These are phyloP conservation scores for Cyclina sinensis DNA, from an alignment of 1,140 invertebrate genomes.

Conservation along the genomic window DNA sequence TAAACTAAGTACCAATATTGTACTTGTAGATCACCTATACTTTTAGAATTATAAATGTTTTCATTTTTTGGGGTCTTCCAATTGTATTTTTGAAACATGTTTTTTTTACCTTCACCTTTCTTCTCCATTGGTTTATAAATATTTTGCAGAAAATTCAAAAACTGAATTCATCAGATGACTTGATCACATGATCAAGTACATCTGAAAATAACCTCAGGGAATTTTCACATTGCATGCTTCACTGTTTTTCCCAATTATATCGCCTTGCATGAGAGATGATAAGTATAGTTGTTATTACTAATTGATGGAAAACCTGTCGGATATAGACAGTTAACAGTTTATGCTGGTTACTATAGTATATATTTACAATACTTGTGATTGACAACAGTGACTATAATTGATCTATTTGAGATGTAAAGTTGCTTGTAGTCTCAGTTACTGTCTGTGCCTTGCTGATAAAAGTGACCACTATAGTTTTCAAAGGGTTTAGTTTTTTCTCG, in stretches of 20 bases:
- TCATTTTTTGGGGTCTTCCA: too few species aligned
- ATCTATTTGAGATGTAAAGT: background rate
- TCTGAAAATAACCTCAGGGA: constrained; percentile 12
- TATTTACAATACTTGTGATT: constrained; percentile 14
- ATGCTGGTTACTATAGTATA: constrained; percentile 27
- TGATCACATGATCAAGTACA: constrained; percentile 15
- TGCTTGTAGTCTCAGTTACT: background rate
- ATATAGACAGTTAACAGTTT: constrained; percentile 26
- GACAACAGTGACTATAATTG: background rate
- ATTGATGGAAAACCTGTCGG: constrained; percentile 9
- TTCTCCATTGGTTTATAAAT: too few species aligned
- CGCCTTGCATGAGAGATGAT: background rate
- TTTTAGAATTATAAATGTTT: too few species aligned
- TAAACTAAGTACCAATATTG: too few species aligned
- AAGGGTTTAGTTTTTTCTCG: background rate
- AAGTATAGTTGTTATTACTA: constrained; percentile 25
- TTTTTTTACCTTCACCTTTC: too few species aligned
- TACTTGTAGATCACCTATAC: too few species aligned
- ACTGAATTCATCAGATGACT: constrained; percentile 4
- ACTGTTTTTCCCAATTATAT: constrained; percentile 11
- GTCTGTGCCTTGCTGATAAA: background rate
- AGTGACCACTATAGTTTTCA: background rate
- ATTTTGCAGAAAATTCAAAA: background rate
- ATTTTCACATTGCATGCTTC: background rate
- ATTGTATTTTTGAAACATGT: too few species aligned